A percentile compares a stretch with the other conserved stretches of the same genome.
These are phyloP conservation scores for Otus scops DNA, from an alignment of 2,797 vertebrate genomes.

Conservation along the genomic window DNA sequence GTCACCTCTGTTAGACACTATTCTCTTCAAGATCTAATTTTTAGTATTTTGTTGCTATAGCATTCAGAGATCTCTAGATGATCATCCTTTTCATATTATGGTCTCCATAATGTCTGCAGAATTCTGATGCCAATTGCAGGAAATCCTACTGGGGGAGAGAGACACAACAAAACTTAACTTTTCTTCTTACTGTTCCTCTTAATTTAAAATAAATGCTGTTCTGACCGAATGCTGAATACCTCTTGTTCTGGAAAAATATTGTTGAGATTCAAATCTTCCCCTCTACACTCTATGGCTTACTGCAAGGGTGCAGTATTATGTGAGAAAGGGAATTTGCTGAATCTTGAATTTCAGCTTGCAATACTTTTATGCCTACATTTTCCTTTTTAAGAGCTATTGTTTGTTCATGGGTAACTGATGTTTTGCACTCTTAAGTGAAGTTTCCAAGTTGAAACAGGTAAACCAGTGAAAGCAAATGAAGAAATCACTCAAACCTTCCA, in stretches of 20 bases:
- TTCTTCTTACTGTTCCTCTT: neutral
- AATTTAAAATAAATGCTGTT: neutral
- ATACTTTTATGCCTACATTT: neutral
- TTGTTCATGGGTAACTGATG: neutral
- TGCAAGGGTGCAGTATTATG: neutral
- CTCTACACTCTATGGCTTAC: neutral
- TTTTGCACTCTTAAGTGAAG: neutral
- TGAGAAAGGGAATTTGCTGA: neutral
- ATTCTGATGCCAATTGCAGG: neutral
- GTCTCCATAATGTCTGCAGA: neutral
- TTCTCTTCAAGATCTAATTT: neutral
- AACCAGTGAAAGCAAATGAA: neutral
- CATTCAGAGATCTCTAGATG: neutral
- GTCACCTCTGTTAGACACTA: neutral
- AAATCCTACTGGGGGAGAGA: neutral
- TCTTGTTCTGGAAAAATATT: neutral
- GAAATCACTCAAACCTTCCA: neutral
- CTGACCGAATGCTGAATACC: neutral
- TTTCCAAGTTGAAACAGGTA: neutral
- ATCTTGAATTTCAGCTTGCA: neutral
- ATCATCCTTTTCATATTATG: neutral
- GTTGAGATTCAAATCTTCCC: neutral
- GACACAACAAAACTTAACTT: neutral
- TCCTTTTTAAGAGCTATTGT: neutral
- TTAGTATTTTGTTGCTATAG: neutral